phyloP scores from a whole-genome alignment of 2,888 invertebrate species.

The Agriopis aurantiaria region DNA sequence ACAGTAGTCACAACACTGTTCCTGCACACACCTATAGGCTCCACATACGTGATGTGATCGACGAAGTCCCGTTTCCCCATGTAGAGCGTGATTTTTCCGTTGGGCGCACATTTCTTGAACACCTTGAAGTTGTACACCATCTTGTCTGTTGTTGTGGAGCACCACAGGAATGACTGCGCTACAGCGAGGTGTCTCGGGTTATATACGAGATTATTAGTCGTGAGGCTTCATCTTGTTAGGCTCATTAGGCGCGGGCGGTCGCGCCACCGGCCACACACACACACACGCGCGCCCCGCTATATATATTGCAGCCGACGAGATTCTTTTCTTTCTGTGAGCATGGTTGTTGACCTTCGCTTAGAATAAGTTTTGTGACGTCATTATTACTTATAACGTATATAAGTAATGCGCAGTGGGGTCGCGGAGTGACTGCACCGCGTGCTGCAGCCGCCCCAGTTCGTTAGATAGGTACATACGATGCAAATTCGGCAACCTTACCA shows the following conservation, averaged over 20 bases:
- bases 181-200: conserved; percentile 42
- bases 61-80: conserved; percentile 95
- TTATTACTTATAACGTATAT: too few species aligned
- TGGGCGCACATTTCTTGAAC: conserved; percentile 96
- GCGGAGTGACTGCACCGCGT: too few species aligned
- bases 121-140: conserved; percentile 97
- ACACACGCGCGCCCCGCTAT: conserved; percentile 2
- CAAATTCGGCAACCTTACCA: too few species aligned
- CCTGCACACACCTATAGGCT: conserved; percentile 91
- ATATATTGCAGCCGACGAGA: not conserved
- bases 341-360: too few species aligned
- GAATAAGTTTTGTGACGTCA: too few species aligned
- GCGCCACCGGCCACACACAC: conserved; percentile 15
- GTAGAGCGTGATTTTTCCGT: conserved; percentile 94
- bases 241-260: conserved; percentile 61
- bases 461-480: too few species aligned
- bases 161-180: conserved; percentile 16
- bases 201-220: conserved; percentile 72
- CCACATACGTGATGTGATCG: conserved; percentile 94
- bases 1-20: not conserved
- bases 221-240: conserved; percentile 76
- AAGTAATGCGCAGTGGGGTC: too few species aligned
- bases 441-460: too few species aligned
- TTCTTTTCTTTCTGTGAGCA: too few species aligned
- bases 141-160: conserved; percentile 53